Conservation (phyloP, 2,113 vertebrate species). For the Platichthys flesus region DNA sequence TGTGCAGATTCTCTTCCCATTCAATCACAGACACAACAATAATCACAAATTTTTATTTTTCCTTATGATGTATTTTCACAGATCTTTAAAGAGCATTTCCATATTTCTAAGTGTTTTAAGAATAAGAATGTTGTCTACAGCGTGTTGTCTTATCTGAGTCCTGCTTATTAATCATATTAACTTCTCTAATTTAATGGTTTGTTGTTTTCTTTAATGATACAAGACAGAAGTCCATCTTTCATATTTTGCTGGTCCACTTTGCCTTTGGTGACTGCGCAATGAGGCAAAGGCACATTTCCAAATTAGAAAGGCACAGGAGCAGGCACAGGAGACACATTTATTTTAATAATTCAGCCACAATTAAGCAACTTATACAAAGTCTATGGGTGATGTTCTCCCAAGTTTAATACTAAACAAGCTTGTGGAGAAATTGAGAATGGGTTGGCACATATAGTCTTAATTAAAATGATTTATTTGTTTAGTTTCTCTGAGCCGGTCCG, state of each 20-base stretch:
- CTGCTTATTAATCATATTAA: background rate
- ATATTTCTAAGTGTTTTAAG: no score
- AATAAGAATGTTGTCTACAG: background rate
- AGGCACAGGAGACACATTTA: background rate
- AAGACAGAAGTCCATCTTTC: background rate
- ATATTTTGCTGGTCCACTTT: background rate
- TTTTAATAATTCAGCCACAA: background rate
- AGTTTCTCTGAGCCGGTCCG: background rate
- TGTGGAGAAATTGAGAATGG: background rate
- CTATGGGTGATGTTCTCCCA: background rate
- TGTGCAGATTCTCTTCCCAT: no score
- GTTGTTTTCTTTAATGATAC: background rate
- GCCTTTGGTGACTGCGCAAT: no score
- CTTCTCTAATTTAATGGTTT: background rate
- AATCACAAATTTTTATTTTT: no score
- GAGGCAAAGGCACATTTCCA: background rate
- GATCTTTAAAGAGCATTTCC: no score
- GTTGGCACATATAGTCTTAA: constrained; percentile 8
- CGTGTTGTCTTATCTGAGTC: background rate
- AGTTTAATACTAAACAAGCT: background rate
- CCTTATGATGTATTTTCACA: no score
- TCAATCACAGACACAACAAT: background rate
- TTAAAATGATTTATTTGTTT: constrained; percentile 40
- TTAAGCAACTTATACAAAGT: background rate
- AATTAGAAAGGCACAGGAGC: background rate